A percentile compares a stretch with the other conserved stretches of the same genome.
Evolutionary conservation across 2,888 invertebrate genomes (phyloP).

Genomic region (Helleia helle): DNA sequence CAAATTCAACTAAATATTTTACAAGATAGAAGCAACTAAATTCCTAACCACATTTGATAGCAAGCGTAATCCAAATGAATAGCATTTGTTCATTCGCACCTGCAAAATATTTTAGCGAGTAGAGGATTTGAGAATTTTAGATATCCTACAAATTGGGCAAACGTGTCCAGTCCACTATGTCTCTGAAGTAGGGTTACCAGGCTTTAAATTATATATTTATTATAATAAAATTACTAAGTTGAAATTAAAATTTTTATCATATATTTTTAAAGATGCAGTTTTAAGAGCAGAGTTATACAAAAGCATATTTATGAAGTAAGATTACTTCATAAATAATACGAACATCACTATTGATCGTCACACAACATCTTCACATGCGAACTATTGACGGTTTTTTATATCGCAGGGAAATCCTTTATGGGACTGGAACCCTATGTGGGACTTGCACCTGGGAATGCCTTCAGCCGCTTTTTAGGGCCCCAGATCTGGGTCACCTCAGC

Average conservation of each 20-base stretch:
- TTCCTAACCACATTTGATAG: too few relatives aligned
- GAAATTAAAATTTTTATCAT: background rate
- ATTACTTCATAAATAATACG: too few relatives aligned
- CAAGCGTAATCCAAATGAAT: constrained; percentile 15
- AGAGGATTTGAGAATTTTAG: constrained; percentile 11
- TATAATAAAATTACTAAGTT: background rate
- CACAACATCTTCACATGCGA: too few relatives aligned
- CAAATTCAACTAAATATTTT: constrained; percentile 1
- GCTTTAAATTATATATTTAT: background rate
- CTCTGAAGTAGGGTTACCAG: background rate
- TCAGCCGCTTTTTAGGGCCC: too few relatives aligned
- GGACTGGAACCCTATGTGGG: too few relatives aligned
- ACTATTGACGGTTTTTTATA: too few relatives aligned
- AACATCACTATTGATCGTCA: too few relatives aligned
- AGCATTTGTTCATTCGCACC: constrained; percentile 12
- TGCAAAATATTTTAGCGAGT: constrained; percentile 17
- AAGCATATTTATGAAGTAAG: background rate
- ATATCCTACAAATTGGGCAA: constrained; percentile 12
- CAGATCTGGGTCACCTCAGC: too few relatives aligned
- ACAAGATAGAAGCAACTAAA: too few relatives aligned
- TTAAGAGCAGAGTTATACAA: background rate
- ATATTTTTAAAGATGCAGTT: background rate
- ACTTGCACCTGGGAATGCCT: too few relatives aligned
- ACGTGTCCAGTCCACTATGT: background rate
- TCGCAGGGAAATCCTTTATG: too few relatives aligned